These are phyloP conservation scores for Trigoniulus corallinus DNA, from an alignment of 1,140 invertebrate species.

Conservation along the genomic window DNA sequence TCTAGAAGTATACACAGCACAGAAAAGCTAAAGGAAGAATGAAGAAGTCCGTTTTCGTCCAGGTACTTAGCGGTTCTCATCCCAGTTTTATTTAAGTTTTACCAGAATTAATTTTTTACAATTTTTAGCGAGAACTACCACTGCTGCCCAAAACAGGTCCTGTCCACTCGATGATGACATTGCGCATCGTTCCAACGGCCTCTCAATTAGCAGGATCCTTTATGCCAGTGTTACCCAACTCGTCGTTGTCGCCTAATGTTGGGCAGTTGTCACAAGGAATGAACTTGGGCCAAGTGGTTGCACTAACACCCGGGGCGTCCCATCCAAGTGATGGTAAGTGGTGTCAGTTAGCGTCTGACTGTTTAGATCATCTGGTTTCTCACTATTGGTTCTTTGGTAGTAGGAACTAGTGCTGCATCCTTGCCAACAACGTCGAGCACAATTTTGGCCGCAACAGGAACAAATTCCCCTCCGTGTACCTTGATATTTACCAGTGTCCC, in stretches of 20 bases:
- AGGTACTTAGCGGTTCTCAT: neutral
- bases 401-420: too few species aligned
- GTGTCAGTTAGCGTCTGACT: neutral
- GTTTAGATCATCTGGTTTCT: constrained; percentile 17
- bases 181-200: constrained; percentile 5
- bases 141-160: constrained; percentile 3
- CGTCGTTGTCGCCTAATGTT: neutral
- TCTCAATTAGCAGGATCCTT: constrained; percentile 6
- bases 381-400: constrained; percentile 23
- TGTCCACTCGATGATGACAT: constrained; percentile 5
- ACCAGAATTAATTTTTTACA: too few species aligned
- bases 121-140: constrained; percentile 1
- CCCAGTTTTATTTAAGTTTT: neutral
- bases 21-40: constrained; percentile 30
- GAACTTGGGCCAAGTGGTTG: constrained; percentile 35
- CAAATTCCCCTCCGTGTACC: too few species aligned
- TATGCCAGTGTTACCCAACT: neutral
- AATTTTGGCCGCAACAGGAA: too few species aligned
- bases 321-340: constrained; percentile 21
- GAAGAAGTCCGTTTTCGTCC: constrained; percentile 1
- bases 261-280: too few species aligned
- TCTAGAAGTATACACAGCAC: constrained; percentile 16
- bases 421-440: too few species aligned
- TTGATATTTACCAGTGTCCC: too few species aligned
- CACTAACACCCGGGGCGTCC: too few species aligned